These are phyloP conservation scores for Muscicapa adusta DNA, from an alignment of 2,113 vertebrate species.

Conservation along the genomic window DNA sequence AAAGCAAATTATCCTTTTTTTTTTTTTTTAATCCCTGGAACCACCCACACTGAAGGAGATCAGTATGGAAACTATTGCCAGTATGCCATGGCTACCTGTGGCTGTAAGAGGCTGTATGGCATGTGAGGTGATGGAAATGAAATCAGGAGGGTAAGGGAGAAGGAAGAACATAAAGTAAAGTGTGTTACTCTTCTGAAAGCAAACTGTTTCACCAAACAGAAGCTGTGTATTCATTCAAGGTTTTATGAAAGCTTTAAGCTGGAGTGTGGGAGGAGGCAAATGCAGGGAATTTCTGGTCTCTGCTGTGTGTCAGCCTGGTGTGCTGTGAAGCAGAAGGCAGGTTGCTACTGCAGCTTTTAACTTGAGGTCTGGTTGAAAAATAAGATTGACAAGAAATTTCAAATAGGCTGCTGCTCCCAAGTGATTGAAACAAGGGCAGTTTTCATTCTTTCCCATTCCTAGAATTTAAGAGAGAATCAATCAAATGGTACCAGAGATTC, in stretches of 20 bases:
- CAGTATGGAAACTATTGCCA: not conserved
- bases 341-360: not conserved
- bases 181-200: not conserved
- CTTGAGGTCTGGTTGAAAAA: not conserved
- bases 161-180: not conserved
- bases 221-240: not conserved
- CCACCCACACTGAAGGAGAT: no score
- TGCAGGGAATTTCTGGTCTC: not conserved
- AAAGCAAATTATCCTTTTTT: not conserved
- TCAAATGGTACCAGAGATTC: not conserved
- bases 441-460: not conserved
- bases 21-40: not conserved
- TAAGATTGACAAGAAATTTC: not conserved
- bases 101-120: not conserved
- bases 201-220: not conserved
- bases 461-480: not conserved
- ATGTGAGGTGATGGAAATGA: not conserved
- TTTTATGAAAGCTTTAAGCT: not conserved
- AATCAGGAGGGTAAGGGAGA: not conserved
- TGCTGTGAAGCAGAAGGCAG: not conserved
- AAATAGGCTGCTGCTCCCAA: not conserved
- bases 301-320: not conserved
- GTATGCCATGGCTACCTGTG: rapidly evolving
- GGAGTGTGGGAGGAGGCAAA: not conserved
- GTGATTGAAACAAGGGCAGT: not conserved